phyloP scores from a whole-genome alignment of 2,888 invertebrate genomes.

The Hecatera dysodea region DNA sequence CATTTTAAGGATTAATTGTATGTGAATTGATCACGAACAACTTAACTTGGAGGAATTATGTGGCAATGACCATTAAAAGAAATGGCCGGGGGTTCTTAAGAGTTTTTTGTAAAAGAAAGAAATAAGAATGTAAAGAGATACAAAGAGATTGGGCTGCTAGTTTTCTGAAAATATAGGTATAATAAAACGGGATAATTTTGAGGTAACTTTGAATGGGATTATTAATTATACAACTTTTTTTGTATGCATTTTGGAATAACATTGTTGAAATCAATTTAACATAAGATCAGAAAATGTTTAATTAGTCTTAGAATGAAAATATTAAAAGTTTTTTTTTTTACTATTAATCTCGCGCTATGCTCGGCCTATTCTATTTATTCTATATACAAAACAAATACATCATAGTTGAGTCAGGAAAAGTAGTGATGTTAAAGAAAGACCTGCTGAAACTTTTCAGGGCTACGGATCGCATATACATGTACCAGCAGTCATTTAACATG shows the following conservation, averaged over 20 bases:
- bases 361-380: no score
- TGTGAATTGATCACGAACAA: slow-evolving; percentile 52
- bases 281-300: no score
- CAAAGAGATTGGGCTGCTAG: neutral
- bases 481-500: neutral
- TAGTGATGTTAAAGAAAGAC: neutral
- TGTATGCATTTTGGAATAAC: no score
- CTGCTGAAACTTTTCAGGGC: neutral
- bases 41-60: slow-evolving; percentile 37
- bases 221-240: no score
- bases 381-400: no score
- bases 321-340: no score
- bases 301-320: no score
- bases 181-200: neutral
- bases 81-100: slow-evolving; percentile 15
- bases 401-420: no score
- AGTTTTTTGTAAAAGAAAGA: neutral
- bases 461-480: neutral
- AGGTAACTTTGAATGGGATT: no score
- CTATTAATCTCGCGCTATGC: no score
- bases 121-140: neutral
- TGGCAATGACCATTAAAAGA: slow-evolving; percentile 15
- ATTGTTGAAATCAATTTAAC: no score
- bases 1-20: slow-evolving; percentile 43
- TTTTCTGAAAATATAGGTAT: neutral